Evolutionary conservation across 2,797 vertebrate genomes (phyloP).

Genomic region (Crenuchus spilurus): DNA sequence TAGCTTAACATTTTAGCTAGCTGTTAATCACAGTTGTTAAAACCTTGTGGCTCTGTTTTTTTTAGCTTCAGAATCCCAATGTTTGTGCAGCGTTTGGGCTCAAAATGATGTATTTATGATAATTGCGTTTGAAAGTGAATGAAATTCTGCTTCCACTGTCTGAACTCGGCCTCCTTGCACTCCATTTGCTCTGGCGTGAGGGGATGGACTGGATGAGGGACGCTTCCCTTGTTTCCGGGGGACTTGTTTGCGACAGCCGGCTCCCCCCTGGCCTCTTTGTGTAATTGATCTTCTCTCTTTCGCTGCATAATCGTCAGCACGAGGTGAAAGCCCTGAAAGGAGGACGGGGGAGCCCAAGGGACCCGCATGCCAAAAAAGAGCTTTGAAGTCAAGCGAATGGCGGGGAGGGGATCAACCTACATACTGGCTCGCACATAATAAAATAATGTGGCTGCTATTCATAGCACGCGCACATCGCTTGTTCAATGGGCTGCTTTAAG

Average conservation of each 20-base stretch:
- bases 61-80: too few relatives aligned
- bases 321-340: conserved; percentile 57
- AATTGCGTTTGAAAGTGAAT: neutral
- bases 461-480: conserved; percentile 17
- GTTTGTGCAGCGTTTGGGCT: too few relatives aligned
- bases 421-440: conserved; percentile 50
- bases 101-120: too few relatives aligned
- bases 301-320: conserved; percentile 34
- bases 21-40: too few relatives aligned
- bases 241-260: neutral
- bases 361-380: conserved; percentile 44
- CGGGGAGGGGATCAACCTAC: conserved; percentile 62
- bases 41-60: too few relatives aligned
- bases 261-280: conserved; percentile 28
- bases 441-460: conserved; percentile 53
- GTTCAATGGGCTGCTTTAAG: conserved; percentile 26
- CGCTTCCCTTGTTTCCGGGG: neutral
- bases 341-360: conserved; percentile 55
- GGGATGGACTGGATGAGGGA: neutral
- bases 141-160: neutral
- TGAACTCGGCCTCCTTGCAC: neutral
- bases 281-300: conserved; percentile 49
- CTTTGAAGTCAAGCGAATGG: conserved; percentile 65
- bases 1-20: neutral
- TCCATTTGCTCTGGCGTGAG: neutral